phyloP scores from a whole-genome alignment of 92 coral and sea anemone genomes.

The Epizoanthus rinbou region DNA sequence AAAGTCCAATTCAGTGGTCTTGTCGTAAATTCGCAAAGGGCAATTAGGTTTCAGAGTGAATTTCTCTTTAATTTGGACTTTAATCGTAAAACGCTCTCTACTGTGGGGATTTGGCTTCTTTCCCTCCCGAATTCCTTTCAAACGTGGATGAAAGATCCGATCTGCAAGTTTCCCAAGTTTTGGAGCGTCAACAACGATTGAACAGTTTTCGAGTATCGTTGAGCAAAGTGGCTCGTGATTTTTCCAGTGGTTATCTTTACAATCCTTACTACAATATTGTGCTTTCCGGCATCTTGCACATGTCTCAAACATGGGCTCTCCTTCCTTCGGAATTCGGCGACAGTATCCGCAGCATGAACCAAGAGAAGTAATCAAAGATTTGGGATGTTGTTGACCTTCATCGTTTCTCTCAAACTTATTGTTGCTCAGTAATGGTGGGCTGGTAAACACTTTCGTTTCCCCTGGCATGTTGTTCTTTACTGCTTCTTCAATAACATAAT shows the following conservation, averaged over 20 bases:
- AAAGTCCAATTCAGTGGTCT: constrained; percentile 30
- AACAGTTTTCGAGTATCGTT: not conserved
- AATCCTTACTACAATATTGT: constrained; percentile 5
- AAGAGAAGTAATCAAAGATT: not conserved
- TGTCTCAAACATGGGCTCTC: not conserved
- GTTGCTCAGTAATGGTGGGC: not conserved
- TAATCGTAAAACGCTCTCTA: not conserved
- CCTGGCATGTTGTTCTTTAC: no score
- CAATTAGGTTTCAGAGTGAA: not conserved
- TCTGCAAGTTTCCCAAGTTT: not conserved
- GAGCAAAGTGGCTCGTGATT: not conserved
- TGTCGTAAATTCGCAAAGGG: constrained; percentile 4
- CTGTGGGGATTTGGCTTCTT: constrained; percentile 14
- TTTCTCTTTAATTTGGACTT: constrained; percentile 2
- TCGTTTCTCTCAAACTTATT: constrained; percentile 15
- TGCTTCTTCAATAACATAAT: no score
- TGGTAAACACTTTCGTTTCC: not conserved
- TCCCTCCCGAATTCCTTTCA: not conserved
- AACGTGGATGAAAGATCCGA: not conserved
- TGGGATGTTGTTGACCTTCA: constrained; percentile 32
- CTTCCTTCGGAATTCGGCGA: not conserved
- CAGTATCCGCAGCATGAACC: constrained; percentile 20
- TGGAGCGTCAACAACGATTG: not conserved
- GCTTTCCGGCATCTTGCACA: constrained; percentile 8
- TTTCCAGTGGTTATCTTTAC: constrained; percentile 19